Percentiles rank a stretch among this genome's conserved stretches.
phyloP scores from a whole-genome alignment of 2,113 vertebrate species.

The Osmerus mordax region DNA sequence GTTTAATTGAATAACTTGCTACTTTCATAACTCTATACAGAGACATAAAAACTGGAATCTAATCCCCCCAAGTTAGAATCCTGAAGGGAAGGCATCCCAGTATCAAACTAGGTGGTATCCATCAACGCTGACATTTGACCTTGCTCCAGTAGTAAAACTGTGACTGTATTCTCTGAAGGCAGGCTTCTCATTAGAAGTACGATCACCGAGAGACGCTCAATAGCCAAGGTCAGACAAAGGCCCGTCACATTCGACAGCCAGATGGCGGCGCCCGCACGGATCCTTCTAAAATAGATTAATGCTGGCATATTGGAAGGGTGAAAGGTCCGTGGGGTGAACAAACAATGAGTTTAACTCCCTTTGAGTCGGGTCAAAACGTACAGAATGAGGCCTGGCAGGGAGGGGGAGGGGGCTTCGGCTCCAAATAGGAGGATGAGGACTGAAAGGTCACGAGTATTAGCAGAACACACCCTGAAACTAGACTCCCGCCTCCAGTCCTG shows the following conservation, averaged over 20 bases:
- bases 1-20: neutral
- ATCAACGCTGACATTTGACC: constrained; percentile 1
- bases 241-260: constrained; percentile 8
- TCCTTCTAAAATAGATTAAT: constrained; percentile 27
- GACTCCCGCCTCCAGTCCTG: constrained; percentile 21
- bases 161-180: constrained; percentile 2
- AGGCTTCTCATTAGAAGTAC: constrained; percentile 1
- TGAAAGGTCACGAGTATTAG: constrained; percentile 36
- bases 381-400: constrained; percentile 27
- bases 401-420: neutral
- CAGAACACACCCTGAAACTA: constrained; percentile 23
- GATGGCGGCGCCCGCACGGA: constrained; percentile 18
- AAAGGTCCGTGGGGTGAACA: constrained; percentile 36
- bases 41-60: neutral
- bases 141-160: neutral
- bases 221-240: constrained; percentile 8
- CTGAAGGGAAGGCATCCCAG: neutral
- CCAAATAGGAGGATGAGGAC: constrained; percentile 16
- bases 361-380: constrained; percentile 46
- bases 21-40: neutral
- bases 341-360: constrained; percentile 41
- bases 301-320: constrained; percentile 27
- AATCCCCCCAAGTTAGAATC: neutral
- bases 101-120: neutral
- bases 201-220: neutral